phyloP scores from a whole-genome alignment of 1,140 invertebrate genomes.

The Amphibalanus amphitrite region DNA sequence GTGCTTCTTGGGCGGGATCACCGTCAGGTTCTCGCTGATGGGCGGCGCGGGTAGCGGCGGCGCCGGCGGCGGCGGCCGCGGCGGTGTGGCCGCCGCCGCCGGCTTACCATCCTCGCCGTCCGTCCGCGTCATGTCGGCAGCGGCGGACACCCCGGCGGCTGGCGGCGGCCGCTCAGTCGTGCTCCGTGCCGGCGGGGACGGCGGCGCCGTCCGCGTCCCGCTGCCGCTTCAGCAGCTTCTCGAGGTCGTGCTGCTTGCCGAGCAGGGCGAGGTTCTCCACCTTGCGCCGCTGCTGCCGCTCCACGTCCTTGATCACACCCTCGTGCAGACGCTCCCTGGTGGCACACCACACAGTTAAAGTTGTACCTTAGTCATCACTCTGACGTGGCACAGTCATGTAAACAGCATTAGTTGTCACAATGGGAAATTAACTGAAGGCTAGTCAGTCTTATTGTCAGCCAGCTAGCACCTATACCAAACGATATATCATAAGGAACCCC shows the following conservation, averaged over 20 bases:
- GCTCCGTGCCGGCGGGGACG: background rate
- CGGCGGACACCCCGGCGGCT: background rate
- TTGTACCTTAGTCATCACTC: too few relatives aligned
- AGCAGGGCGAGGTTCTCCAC: slow-evolving; percentile 48
- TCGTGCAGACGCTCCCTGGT: slow-evolving; percentile 41
- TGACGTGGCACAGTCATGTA: too few relatives aligned
- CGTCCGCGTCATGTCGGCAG: background rate
- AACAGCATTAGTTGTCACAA: too few relatives aligned
- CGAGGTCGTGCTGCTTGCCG: slow-evolving; percentile 49
- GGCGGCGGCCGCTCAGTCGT: background rate
- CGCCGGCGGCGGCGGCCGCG: too few relatives aligned
- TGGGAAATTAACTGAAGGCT: too few relatives aligned
- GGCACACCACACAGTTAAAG: background rate
- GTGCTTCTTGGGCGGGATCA: slow-evolving; percentile 12
- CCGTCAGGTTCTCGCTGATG: slow-evolving; percentile 3
- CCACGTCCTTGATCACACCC: slow-evolving; percentile 52
- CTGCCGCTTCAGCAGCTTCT: slow-evolving; percentile 33
- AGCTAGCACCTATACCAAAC: too few relatives aligned
- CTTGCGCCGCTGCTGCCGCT: slow-evolving; percentile 48
- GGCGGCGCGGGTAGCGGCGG: too few relatives aligned
- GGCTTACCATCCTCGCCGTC: background rate
- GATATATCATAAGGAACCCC: too few relatives aligned
- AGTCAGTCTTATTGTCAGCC: too few relatives aligned
- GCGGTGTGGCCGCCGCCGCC: too few relatives aligned
- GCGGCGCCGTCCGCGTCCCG: background rate